These are phyloP conservation scores for Chlorocebus sabaeus DNA, from an alignment of 2,113 vertebrate genomes.

Conservation along the genomic window DNA sequence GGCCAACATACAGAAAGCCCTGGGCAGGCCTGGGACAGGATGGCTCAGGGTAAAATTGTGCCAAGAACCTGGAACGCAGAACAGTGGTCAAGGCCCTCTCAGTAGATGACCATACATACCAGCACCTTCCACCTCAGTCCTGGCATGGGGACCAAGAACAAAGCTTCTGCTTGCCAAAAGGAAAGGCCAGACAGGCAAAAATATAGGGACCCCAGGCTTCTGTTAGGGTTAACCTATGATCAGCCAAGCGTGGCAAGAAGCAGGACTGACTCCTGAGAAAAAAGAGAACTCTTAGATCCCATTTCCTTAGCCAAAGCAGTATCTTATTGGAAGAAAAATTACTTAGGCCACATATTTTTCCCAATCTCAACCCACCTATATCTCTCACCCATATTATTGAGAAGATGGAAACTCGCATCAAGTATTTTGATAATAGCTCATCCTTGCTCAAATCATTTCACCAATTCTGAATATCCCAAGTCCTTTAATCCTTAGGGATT, in stretches of 20 bases:
- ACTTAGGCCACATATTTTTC: not conserved
- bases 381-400: not conserved
- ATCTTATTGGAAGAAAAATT: not conserved
- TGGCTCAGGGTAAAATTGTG: not conserved
- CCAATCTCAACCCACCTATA: not conserved
- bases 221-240: not conserved
- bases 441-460: not conserved
- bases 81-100: not conserved
- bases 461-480: not conserved
- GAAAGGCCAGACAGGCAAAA: not conserved
- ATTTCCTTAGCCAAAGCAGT: not conserved
- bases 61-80: not conserved
- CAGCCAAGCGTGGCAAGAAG: not conserved
- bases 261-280: not conserved
- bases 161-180: not conserved
- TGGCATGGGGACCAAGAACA: not conserved
- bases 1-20: not conserved
- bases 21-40: not conserved
- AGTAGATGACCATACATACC: not conserved
- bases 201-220: not conserved
- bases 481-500: not conserved
- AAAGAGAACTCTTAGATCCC: not conserved
- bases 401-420: not conserved
- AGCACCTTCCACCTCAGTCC: not conserved
- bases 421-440: not conserved